Evolutionary conservation across 1,140 invertebrate genomes (phyloP), one percentile per base, ranked within the genome.

Genomic region (Mesaphorura yosii): DNA sequence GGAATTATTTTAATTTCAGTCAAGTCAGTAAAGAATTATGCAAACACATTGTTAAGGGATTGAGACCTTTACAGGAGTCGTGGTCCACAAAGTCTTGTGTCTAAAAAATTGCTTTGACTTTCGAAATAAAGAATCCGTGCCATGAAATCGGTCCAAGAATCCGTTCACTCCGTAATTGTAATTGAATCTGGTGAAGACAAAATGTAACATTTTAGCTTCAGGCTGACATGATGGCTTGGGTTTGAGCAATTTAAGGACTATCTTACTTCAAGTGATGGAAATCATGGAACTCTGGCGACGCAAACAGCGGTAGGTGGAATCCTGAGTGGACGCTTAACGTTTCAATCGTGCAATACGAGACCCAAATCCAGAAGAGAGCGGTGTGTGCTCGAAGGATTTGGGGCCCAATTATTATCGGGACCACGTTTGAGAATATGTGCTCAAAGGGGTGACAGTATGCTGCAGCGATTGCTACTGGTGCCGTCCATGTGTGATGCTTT

Each of bases 271-370:
- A 71, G 68, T 92, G 88, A 70, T 92, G 88, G 68, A 84, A 91
- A 70, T 91, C 88, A 65, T 92, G 88, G 1, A 84, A 82, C 70
- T 91, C 86, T 15, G 87, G 85, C 23, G 85, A 88, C 7, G 85
- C 83, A 64, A 90, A 80, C 64, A 91, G 84, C 0, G 88, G 88
- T 62, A 91, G 73, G 70, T 92, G 88, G 64, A 90, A 91, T 4
- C 88, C 88, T 40, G 83, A 87, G 65, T 92, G 88, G n/a, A 85
- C 78, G 64, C 88, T 86, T 5, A 89, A 74, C 0, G 87, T 91
- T 3, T 81, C 84, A 7, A 87, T 65, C 53, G 87, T 78, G 3
- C 83, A 86, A 37, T 89, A 64, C 1, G 77, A 77, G 63, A 88
- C 20, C 40, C 40, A 42, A 42, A 19, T 22, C 40, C 40, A 42